Evolutionary conservation across 2,888 invertebrate genomes (phyloP), one percentile per base, ranked within the genome.

Genomic region (Biston betularia): DNA sequence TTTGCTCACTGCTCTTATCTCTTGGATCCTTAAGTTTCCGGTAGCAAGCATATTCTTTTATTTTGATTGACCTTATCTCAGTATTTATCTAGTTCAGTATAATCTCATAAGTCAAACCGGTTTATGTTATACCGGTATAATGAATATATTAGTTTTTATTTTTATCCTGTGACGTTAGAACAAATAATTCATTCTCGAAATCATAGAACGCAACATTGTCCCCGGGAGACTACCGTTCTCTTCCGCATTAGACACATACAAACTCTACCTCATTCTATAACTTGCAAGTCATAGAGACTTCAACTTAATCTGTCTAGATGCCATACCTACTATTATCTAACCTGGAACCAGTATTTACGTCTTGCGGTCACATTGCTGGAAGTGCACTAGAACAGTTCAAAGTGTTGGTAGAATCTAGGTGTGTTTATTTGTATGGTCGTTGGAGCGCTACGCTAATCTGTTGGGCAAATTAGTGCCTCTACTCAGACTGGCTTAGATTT

Each of bases 361-460:
- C 77, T 77, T 73, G 77, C 76, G 83, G 76, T 84, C 84, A 86
- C 89, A 88, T 89, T 84, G 75, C 77, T 81, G 64, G 59, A 76
- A 79, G 84, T 82, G 78, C 83, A 86, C 80, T 86, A 78, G 85
- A 79, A 74, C 80, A 76, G 69, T 74, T 71, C 72, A 76, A 73
- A 73, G 70, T 69, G 33, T 64, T 48, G 52, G 14, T 38, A 35
- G 38, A 58, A 44, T 46, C 33, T 35, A 63, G 38, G 15, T 53
- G 48, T 55, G 63, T 69, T 67, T 68, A 70, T 72, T 64, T 62
- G 63, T 33, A 24, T 38, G 38, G 38, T 56, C 44, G 24, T 44
- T 55, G 7, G 46, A 38, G 54, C 15, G 45, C 46, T 50, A 50
- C 53, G 14, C 40, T 40, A 40, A 40, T 9, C 40, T 53, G 11